Evolutionary conservation across 2,797 vertebrate genomes (phyloP), one percentile per base, ranked within the genome.

Genomic region (Melopsittacus undulatus): DNA sequence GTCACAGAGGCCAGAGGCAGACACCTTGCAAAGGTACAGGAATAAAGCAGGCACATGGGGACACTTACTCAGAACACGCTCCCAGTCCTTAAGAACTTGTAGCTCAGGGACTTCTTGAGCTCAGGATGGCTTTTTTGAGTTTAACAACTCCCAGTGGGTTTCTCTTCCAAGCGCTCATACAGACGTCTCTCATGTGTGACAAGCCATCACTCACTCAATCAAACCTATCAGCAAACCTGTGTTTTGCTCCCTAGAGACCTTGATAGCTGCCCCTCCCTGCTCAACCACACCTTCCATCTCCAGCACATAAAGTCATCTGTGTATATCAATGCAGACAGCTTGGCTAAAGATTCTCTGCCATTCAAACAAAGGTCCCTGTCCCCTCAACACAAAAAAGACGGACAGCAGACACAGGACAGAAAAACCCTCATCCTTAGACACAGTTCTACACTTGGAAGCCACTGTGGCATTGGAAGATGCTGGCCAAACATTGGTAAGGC

Each of bases 231-330:
- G n/a, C 86, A 76, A 67, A 62, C 43, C 52, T 9, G 21, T 2
- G 2, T 68, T 68, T 5, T 0, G 72, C 54, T 93, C 54, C 64
- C 43, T 0, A 0, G 52, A 62, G 72, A 29, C 40, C 62, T 46
- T 42, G 4, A 15, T 0, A 0, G 61, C 70, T 40, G 74, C 52
- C 54, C 43, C 62, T 56, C 1, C 0, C 52, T 46, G 48, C 79
- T 80, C 78, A 67, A 70, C 23, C 90, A 63, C 89, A 87, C 54
- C 73, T 92, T 76, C 56, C 57, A 26, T 4, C 62, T 54, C 66
- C 5, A 62, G 54, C 11, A 5, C 76, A 40, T 26, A 10, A 80
- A 87, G 59, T 85, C 84, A 62, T 10, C 32, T 3, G 19, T 6
- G 69, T 32, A 29, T 10, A 89, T 48, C 62, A 78, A 27, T 0